Evolutionary conservation across 2,113 vertebrate species (phyloP), one percentile per base, ranked within the genome.

Genomic region (Mormoops blainvillei): DNA sequence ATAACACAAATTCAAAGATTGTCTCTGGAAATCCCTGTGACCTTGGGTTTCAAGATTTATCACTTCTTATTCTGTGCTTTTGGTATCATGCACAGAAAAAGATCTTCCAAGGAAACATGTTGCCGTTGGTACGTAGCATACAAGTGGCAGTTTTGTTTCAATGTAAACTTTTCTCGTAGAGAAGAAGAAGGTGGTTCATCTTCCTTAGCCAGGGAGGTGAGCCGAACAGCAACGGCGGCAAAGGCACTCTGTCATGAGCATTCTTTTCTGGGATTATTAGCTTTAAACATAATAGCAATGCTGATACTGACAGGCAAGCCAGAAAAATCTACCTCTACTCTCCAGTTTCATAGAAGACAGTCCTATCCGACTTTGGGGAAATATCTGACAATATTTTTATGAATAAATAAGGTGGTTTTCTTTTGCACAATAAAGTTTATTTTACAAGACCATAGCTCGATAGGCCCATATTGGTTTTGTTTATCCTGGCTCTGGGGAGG

Each of bases 381-480:
- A 68, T 95, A 95, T 80, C 81, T 95, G 91, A 87, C 56, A 83
- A 92, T 96, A 88, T 89, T 96, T 93, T 89, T 52, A 85, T 95
- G 93, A 96, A 96, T 94, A 91, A 95, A 97, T 96, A 98, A 97
- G 76, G 63, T 95, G 93, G 67, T 85, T 97, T 98, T 84, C 86
- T 97, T 98, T 98, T 95, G 67, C 61, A 94, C 82, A 71, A 48
- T 97, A 88, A 96, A 90, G 92, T 98, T 98, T 98, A 93, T 98
- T 98, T 98, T 98, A 89, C 67, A 95, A 83, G 96, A 78, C 84
- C 31, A 0, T 43, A 63, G 33, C 67, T 97, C 94, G 94, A 98
- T 97, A 98, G 92, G 24, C 73, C 93, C 97, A 96, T 97, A 96
- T 97, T 96, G 85, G 43, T 95, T 98, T 98, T 98, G 95, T 98